Percentiles rank a stretch among this genome's conserved stretches.
phyloP scores from a whole-genome alignment of 1,140 invertebrate species.

The Tetragnatha versicolor region DNA sequence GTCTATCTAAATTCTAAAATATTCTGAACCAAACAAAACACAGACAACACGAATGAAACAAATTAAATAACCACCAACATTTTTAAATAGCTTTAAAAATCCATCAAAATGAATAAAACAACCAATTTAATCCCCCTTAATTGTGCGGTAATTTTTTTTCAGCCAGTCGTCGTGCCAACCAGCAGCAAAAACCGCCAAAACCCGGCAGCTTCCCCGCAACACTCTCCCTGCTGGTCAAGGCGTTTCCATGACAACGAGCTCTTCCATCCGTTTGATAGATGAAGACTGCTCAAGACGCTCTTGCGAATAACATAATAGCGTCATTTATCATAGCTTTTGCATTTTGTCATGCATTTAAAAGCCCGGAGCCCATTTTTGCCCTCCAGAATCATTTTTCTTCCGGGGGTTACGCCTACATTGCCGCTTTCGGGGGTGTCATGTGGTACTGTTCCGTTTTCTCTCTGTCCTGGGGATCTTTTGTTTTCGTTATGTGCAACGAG shows the following conservation, averaged over 20 bases:
- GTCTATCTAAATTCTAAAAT: no score
- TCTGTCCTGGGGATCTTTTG: conserved; percentile 17
- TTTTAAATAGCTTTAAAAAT: no score
- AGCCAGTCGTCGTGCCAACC: neutral
- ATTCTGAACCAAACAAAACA: no score
- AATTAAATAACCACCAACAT: no score
- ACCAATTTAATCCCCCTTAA: no score
- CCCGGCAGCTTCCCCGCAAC: neutral
- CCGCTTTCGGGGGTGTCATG: neutral
- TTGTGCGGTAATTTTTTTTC: no score
- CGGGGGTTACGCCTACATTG: conserved; percentile 31
- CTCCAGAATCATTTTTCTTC: conserved; percentile 39
- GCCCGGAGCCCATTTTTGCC: conserved; percentile 50
- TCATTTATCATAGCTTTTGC: conserved; percentile 55
- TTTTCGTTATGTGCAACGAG: conserved; percentile 9
- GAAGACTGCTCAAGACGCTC: conserved; percentile 53
- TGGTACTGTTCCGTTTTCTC: neutral
- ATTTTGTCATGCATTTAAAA: conserved; percentile 56
- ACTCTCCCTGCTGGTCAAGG: conserved; percentile 34
- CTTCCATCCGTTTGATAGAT: conserved; percentile 54
- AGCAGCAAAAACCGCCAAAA: conserved; percentile 1
- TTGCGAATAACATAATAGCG: conserved; percentile 55
- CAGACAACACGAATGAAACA: no score
- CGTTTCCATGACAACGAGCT: conserved; percentile 49
- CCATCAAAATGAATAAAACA: no score